These are phyloP conservation scores for Ginglymostoma cirratum DNA, from an alignment of 2,113 vertebrate species.

Conservation along the genomic window DNA sequence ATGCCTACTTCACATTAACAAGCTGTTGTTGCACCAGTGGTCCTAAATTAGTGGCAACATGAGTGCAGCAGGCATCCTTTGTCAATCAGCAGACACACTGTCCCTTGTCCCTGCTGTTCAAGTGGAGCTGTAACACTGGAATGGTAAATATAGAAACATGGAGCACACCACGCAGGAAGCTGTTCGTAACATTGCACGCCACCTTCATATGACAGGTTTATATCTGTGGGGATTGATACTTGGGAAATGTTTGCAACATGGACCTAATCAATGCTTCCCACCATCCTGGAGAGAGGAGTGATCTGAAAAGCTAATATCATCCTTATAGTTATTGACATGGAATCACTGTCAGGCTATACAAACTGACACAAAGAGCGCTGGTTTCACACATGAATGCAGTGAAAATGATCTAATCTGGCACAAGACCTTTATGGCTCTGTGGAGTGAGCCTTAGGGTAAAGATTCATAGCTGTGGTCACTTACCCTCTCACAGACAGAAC, in stretches of 20 bases:
- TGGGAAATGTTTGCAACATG: neutral
- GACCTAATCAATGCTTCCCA: neutral
- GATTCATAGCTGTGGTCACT: neutral
- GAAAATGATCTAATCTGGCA: neutral
- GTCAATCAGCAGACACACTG: neutral
- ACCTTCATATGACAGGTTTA: neutral
- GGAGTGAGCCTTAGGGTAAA: neutral
- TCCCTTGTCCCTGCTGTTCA: neutral
- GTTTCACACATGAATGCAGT: neutral
- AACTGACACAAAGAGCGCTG: neutral
- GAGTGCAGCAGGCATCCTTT: neutral
- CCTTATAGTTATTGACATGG: neutral
- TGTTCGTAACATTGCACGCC: neutral
- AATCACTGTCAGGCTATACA: neutral
- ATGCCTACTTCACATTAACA: neutral
- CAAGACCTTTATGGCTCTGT: neutral
- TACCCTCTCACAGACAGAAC: neutral
- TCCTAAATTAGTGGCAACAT: neutral
- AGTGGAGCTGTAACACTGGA: neutral
- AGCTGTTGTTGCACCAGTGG: neutral
- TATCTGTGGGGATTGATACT: neutral
- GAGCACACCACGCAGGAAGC: neutral
- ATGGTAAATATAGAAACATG: neutral
- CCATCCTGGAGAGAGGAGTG: neutral
- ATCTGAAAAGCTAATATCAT: neutral